phyloP scores from a whole-genome alignment of 1,140 invertebrate genomes.

The Nebria ingens region DNA sequence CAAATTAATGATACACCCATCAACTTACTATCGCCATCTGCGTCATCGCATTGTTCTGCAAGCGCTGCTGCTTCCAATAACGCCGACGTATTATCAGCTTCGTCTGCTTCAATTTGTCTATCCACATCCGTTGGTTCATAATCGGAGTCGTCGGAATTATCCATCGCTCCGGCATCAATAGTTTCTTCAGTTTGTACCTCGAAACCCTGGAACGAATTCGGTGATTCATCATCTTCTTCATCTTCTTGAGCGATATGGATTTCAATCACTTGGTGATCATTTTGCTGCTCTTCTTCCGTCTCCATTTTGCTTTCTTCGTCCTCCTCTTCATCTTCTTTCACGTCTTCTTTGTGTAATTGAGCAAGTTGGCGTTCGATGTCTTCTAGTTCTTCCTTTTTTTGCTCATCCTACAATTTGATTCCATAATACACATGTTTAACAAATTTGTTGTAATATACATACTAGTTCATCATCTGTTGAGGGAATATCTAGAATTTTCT shows the following conservation, averaged over 20 bases:
- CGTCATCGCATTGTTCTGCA: conserved; percentile 16
- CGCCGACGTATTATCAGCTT: conserved; percentile 11
- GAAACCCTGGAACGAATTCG: not conserved
- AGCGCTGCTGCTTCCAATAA: conserved; percentile 16
- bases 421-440: too few relatives aligned
- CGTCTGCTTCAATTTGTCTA: not conserved
- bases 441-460: not conserved
- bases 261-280: not conserved
- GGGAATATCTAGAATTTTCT: conserved; percentile 30
- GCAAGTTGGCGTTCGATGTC: conserved; percentile 31
- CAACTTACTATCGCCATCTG: conserved; percentile 6
- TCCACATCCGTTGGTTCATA: conserved; percentile 18
- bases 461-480: conserved; percentile 30
- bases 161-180: conserved; percentile 22
- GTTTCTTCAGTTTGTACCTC: conserved; percentile 14
- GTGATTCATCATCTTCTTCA: too few relatives aligned
- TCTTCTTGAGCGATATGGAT: not conserved
- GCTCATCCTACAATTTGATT: too few relatives aligned
- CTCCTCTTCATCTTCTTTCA: conserved; percentile 13
- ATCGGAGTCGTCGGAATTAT: conserved; percentile 25
- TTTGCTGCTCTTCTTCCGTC: not conserved
- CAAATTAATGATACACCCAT: not conserved
- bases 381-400: conserved; percentile 16
- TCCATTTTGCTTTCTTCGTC: not conserved
- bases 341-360: conserved; percentile 25